Evolutionary conservation across 2,113 vertebrate species (phyloP).

Genomic region (Eulemur rufifrons): DNA sequence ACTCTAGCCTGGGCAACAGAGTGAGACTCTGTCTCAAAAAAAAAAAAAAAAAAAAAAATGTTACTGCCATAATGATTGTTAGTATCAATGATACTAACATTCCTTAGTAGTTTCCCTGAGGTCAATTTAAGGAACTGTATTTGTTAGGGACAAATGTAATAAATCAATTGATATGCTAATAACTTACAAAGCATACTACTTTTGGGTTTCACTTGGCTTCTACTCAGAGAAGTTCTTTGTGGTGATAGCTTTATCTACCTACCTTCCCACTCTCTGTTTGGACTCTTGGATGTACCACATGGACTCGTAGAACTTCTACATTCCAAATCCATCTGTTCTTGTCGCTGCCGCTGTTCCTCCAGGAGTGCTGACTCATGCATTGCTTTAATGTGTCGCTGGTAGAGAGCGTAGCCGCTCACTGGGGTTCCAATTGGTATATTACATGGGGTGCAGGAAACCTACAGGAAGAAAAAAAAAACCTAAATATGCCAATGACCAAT

Average conservation of each 20-base stretch:
- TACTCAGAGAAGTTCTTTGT: background rate
- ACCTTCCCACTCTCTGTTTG: slow-evolving; percentile 95
- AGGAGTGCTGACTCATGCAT: slow-evolving; percentile 93
- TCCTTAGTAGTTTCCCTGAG: background rate
- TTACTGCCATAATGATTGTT: background rate
- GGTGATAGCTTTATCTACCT: background rate
- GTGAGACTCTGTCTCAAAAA: too few relatives aligned
- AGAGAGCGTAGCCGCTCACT: slow-evolving; percentile 92
- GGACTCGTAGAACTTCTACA: slow-evolving; percentile 86
- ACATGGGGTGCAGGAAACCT: slow-evolving; percentile 89
- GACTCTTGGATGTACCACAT: slow-evolving; percentile 89
- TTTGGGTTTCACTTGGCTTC: background rate
- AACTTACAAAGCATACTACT: background rate
- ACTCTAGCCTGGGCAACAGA: too few relatives aligned
- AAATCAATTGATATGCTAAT: background rate
- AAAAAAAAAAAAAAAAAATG: background rate
- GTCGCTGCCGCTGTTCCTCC: slow-evolving; percentile 94
- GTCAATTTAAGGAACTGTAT: background rate
- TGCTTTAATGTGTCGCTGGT: slow-evolving; percentile 96
- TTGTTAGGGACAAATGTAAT: background rate
- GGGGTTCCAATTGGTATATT: slow-evolving; percentile 87
- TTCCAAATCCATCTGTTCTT: slow-evolving; percentile 92
- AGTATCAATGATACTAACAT: background rate
- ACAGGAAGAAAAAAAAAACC: slow-evolving; percentile 39
- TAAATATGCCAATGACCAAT: background rate